Base-by-base conservation (phyloP, 1,140 invertebrate species). In the Bombus consobrinus region DNA sequence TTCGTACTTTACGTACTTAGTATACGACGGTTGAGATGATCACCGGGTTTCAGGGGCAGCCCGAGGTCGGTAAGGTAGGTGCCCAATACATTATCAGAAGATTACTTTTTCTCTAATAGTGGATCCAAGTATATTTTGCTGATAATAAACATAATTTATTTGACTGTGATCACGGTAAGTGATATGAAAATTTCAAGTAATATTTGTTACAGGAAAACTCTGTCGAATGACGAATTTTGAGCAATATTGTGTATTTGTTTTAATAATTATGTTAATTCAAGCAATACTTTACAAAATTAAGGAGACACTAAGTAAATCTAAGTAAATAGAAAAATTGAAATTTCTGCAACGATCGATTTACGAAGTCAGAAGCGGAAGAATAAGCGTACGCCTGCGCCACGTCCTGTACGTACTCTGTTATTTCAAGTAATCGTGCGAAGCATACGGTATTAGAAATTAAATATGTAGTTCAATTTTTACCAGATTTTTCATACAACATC, bases 271-370 rank as follows among this genome's bases (percentile, higher is more conserved):
- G 5, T 18, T 15, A 15, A 15, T 32, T 34, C 6, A 32, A 32
- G 15, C 6, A 32, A 66, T n/a, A 18, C 2, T 34, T 66, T 66
- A 15, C 3, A 18, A 66, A 66, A 66, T 66, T 3, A 66, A 18
- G n/a, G 6, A 66, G 13, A 15, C 13, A 9, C 39, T 39, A 39
- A 8, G 39, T 39, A 39, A 39, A 39, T 62, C 28, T 2, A 25
- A 47, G 47, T 53, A 64, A 53, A 10, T 22, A 28, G 1, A 76
- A 68, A 77, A 68, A 15, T 79, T 57, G 2, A 88, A 87, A 86
- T 53, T 78, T 78, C 25, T 25, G 2, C 22, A 32, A 83, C 64
- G 64, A 83, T 83, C 81, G 81, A 83, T 83, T 83, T 9, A 22
- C 5, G 15, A 76, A 78, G n/a, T n/a, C n/a, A 66, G 28, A 28